phyloP scores from a whole-genome alignment of 2,113 vertebrate species.

The Burhinus oedicnemus region DNA sequence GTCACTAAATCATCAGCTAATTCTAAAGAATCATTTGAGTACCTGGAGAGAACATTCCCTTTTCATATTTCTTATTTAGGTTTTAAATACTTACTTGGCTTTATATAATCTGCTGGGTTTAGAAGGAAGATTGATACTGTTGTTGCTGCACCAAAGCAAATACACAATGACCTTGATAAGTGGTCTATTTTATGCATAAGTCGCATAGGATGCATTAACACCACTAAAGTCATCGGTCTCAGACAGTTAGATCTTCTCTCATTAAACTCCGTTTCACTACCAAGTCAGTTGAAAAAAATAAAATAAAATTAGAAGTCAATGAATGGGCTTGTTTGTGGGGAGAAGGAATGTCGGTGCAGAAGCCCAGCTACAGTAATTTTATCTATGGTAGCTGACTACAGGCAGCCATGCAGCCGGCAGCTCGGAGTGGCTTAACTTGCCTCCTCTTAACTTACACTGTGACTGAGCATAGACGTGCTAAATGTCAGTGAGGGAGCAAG shows the following conservation, averaged over 20 bases:
- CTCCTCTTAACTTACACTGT: neutral
- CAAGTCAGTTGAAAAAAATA: slow-evolving; percentile 8
- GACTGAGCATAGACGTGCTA: neutral
- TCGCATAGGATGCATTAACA: slow-evolving; percentile 18
- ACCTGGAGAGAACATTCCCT: slow-evolving; percentile 4
- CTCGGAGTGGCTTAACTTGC: neutral
- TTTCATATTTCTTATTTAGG: neutral
- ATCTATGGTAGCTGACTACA: no score
- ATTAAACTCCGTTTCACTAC: slow-evolving; percentile 27
- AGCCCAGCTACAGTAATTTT: neutral
- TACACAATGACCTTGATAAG: slow-evolving; percentile 38
- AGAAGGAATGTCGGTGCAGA: neutral
- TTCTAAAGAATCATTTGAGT: slow-evolving; percentile 54
- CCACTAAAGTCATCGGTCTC: slow-evolving; percentile 15
- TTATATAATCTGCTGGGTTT: neutral
- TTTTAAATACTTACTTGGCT: slow-evolving; percentile 8
- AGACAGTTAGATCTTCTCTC: slow-evolving; percentile 43
- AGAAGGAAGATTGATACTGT: neutral
- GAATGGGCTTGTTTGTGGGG: neutral
- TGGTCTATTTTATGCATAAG: neutral
- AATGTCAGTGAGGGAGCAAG: neutral
- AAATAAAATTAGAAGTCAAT: slow-evolving; percentile 6
- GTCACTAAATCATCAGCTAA: slow-evolving; percentile 59
- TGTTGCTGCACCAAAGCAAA: slow-evolving; percentile 41
- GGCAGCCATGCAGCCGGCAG: neutral